phyloP scores from a whole-genome alignment of 2,888 invertebrate species.

The Drosophila anomalata region DNA sequence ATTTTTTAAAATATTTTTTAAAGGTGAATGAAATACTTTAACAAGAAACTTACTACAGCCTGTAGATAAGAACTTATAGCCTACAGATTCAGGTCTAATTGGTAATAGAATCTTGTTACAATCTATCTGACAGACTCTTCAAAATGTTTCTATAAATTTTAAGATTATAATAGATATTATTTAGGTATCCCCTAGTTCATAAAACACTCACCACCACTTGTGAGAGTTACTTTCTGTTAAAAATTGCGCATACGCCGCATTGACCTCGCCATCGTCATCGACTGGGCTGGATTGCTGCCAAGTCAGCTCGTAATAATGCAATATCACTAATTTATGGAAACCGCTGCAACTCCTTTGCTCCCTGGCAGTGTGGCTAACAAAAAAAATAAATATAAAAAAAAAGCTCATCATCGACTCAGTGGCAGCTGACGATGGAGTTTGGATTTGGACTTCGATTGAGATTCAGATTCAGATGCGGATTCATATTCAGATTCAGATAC shows the following conservation, averaged over 20 bases:
- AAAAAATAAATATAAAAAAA: slow-evolving; percentile 39
- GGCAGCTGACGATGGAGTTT: slow-evolving; percentile 35
- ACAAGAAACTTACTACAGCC: neutral
- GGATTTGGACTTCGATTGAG: slow-evolving; percentile 12
- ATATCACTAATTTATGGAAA: slow-evolving; percentile 78
- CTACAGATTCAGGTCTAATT: too few relatives aligned
- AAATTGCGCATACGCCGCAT: slow-evolving; percentile 76
- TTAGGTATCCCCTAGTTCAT: slow-evolving; percentile 16
- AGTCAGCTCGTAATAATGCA: slow-evolving; percentile 63
- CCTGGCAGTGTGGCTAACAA: slow-evolving; percentile 60
- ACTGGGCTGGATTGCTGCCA: slow-evolving; percentile 1
- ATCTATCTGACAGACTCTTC: too few relatives aligned
- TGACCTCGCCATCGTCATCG: slow-evolving; percentile 54
- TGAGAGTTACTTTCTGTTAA: slow-evolving; percentile 48
- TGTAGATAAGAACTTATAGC: too few relatives aligned
- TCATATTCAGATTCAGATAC: slow-evolving; percentile 6
- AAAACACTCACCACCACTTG: neutral
- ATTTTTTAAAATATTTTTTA: too few relatives aligned
- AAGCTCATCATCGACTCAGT: slow-evolving; percentile 48
- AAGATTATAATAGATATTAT: neutral
- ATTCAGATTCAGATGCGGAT: neutral
- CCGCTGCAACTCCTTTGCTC: slow-evolving; percentile 35
- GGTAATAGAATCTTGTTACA: too few relatives aligned
- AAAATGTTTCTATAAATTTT: neutral
- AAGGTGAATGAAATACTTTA: neutral